Conservation (phyloP, 2,888 invertebrate species). For the Anticlea derivata region DNA sequence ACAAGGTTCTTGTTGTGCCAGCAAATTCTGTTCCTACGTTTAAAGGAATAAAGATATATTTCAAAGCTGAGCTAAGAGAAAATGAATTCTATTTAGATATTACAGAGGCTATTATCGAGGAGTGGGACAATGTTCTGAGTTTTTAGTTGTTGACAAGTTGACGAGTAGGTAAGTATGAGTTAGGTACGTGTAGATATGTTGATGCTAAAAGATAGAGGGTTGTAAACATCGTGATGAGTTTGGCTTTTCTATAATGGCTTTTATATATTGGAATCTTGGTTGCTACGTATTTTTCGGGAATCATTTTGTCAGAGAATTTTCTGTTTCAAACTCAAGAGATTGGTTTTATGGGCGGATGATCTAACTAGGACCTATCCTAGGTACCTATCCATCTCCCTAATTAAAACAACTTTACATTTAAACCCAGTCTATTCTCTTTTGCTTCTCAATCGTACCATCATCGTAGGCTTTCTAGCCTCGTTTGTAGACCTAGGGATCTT, state of each 20-base stretch:
- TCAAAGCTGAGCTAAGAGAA: conserved; percentile 69
- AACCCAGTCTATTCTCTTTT: no score
- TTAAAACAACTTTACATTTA: no score
- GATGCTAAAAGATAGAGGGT: conserved; percentile 48
- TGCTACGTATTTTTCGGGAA: neutral
- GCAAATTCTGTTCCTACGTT: conserved; percentile 76
- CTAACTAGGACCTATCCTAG: no score
- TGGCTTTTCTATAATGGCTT: conserved; percentile 36
- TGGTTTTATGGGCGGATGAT: neutral
- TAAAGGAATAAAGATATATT: conserved; percentile 83
- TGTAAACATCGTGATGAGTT: conserved; percentile 59
- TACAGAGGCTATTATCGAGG: conserved; percentile 60
- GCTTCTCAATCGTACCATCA: no score
- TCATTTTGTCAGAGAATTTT: neutral
- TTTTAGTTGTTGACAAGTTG: conserved; percentile 64
- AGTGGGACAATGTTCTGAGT: conserved; percentile 39
- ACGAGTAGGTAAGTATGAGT: conserved; percentile 27
- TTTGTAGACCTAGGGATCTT: no score
- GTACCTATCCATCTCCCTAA: no score
- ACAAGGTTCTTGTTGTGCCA: conserved; percentile 68
- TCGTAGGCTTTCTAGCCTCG: no score
- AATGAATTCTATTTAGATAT: conserved; percentile 69
- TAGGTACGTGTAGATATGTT: conserved; percentile 41
- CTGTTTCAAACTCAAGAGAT: neutral
- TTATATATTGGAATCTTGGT: conserved; percentile 12